Base-by-base conservation (phyloP, 2,888 invertebrate genomes). In the Thyatira batis region DNA sequence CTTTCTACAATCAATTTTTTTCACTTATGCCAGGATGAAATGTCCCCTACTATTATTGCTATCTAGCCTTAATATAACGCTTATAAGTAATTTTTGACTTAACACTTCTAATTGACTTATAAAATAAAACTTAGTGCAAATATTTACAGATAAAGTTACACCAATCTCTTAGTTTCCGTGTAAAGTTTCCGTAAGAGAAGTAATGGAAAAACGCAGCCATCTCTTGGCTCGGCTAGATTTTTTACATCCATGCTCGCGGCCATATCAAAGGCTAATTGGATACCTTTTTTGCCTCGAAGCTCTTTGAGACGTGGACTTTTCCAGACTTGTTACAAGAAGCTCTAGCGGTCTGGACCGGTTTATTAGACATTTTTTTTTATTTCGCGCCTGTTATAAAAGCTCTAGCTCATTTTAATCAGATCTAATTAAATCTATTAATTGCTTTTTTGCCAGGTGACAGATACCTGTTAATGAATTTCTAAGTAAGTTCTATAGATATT, bases 181-280 rank as follows among this genome's bases (percentile, higher is more conserved):
- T 49, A 39, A 58, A 60, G 50, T 55, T 54, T 30, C 50, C 33
- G 51, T 21, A 45, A 57, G 53, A 51, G 27, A 50, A 61, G 54
- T 61, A 57, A 52, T 27, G 58, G 58, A 52, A 49, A 43, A 39
- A 28, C 43, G 50, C 45, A 45, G 53, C 51, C 50, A 50, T 27
- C 46, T 6, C 20, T 51, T 6, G 39, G n/a, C 33, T 17, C 13
- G 17, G 8, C 50, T 60, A 67, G 67, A 67, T 72, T 69, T 75
- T 78, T 73, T 67, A 69, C 63, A 60, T 51, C 55, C 60, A 55
- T 76, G 62, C 66, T 63, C 61, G 58, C 48, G 51, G 56, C 60
- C 51, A 55, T 63, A 54, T 49, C 50, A 53, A 55, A 58, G 55
- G 60, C 68, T 79, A 78, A 77, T 78, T 78, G 72, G 72, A 74